Evolutionary conservation across 2,797 vertebrate genomes (phyloP).

Genomic region (Acrossocheilus wenchowensis): DNA sequence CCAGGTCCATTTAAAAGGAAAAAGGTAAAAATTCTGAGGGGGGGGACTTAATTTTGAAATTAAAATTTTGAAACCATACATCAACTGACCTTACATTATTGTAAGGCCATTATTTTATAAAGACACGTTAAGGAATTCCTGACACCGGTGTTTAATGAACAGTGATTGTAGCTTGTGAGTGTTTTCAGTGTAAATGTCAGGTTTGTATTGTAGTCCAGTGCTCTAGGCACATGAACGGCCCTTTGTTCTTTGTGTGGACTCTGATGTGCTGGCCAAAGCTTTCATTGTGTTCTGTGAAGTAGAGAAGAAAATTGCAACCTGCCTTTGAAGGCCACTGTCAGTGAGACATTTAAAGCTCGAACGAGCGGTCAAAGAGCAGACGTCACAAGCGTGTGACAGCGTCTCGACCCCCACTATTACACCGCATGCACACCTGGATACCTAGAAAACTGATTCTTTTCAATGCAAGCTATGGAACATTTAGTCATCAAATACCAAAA

Average conservation of each 20-base stretch:
- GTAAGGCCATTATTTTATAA: background rate
- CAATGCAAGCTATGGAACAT: background rate
- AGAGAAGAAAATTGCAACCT: constrained; percentile 55
- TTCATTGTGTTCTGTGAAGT: constrained; percentile 54
- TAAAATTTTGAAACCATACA: background rate
- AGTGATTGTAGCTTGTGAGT: constrained; percentile 19
- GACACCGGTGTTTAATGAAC: background rate
- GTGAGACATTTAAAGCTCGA: constrained; percentile 55
- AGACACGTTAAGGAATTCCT: background rate
- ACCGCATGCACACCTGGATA: constrained; percentile 31
- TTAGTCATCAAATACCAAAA: background rate
- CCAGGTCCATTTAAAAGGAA: background rate
- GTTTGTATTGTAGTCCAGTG: constrained; percentile 40
- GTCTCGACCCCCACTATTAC: background rate
- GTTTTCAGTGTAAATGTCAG: constrained; percentile 40
- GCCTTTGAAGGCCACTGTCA: constrained; percentile 64
- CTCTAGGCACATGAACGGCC: constrained; percentile 46
- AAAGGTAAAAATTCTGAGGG: background rate
- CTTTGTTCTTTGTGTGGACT: constrained; percentile 65
- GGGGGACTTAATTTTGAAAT: background rate
- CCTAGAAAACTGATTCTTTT: constrained; percentile 4
- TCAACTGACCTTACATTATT: background rate
- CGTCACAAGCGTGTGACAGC: constrained; percentile 45
- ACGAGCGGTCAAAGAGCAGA: constrained; percentile 54
- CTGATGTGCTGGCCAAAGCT: constrained; percentile 45